Evolutionary conservation across 2,797 vertebrate genomes (phyloP), one percentile per base, ranked within the genome.

Genomic region (Sebastes cheni): DNA sequence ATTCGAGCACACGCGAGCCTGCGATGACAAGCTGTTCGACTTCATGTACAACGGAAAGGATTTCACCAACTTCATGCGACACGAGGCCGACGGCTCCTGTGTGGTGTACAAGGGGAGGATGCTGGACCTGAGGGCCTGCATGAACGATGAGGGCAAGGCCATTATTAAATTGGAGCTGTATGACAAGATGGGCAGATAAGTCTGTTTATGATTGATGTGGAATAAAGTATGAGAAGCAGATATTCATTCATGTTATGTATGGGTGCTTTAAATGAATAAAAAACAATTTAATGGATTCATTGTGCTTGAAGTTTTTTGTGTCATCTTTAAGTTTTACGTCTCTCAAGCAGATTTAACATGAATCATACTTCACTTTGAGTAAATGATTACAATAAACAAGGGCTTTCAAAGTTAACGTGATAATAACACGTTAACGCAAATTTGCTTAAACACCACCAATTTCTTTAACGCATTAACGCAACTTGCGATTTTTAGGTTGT

Each of bases 81-180:
- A 81, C 0, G 61, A 94, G 83, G 80, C 91, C 22, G 3, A 88
- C 3, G 93, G 93, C 22, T 89, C 88, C 0, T 93, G 92, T 10
- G 10, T 94, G 16, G 1, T 3, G 27, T 83, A 18, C 80, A 1
- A 4, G 1, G 86, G 83, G 0, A 27, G 1, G 0, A 3, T 0
- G 4, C 3, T 94, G 79, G 92, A 94, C 0, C 11, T 94, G 52
- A 90, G 92, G 64, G 91, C 76, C 18, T 90, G 80, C 89, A 94
- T 94, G 94, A 93, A 90, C 2, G 79, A 91, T 2, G 84, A 85
- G n/a, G 91, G 91, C 76, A 83, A 6, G 23, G 90, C 92, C 1
- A 91, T 95, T 2, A 2, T 95, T 2, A 95, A 93, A 58, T 4
- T 95, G 20, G 90, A 94, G 69, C 0, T 95, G 22, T 92, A 91